Conservation (phyloP, 2,888 invertebrate genomes). For the Macrophya annulata region DNA sequence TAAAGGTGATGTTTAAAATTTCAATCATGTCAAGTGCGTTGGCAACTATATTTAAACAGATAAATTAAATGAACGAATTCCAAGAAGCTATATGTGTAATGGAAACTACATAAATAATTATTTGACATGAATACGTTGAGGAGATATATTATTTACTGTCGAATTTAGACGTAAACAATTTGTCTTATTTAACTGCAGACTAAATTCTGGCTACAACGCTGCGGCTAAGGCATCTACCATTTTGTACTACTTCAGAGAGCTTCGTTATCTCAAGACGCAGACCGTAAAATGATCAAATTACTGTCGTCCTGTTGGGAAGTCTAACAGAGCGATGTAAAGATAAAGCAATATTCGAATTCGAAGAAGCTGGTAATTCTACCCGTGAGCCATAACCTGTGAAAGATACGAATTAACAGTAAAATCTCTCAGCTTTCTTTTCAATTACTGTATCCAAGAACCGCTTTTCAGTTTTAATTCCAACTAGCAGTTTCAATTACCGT, state of each 20-base stretch:
- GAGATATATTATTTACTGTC: background rate
- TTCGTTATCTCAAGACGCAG: conserved; percentile 11
- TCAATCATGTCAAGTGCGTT: background rate
- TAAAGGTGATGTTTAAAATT: background rate
- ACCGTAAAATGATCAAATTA: conserved; percentile 21
- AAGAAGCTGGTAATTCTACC: background rate
- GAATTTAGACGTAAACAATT: background rate
- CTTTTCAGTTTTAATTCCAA: background rate
- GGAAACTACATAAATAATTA: background rate
- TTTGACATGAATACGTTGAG: background rate
- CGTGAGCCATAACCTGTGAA: background rate
- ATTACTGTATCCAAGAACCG: background rate
- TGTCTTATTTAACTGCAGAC: background rate
- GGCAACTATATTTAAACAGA: background rate
- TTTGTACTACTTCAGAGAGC: background rate
- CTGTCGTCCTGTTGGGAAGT: background rate
- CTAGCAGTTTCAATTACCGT: background rate
- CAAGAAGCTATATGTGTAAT: background rate
- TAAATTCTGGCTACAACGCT: background rate
- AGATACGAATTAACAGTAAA: background rate
- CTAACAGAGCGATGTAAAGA: too few species aligned
- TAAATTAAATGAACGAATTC: background rate
- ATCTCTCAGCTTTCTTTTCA: background rate
- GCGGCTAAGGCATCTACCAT: background rate
- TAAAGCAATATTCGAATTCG: background rate